phyloP scores from a whole-genome alignment of 2,888 invertebrate species.

The Heliconius ethilla region DNA sequence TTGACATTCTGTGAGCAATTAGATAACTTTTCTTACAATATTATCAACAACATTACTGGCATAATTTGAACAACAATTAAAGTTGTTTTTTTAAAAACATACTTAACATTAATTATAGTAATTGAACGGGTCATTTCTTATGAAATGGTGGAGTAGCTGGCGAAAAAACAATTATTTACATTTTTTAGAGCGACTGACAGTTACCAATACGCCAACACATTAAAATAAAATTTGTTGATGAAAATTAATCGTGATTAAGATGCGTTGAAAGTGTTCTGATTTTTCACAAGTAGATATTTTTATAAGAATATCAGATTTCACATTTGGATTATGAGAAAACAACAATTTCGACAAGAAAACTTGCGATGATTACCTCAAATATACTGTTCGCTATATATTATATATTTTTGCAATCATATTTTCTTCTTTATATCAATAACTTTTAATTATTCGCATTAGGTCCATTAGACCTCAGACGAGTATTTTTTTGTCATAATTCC shows the following conservation, averaged over 20 bases:
- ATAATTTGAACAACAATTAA: constrained; percentile 12
- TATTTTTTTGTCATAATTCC: neutral
- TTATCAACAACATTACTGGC: neutral
- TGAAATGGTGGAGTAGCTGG: neutral
- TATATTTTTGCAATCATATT: no score
- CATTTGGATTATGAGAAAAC: neutral
- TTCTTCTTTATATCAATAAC: neutral
- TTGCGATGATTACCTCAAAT: neutral
- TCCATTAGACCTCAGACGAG: neutral
- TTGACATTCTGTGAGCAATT: neutral
- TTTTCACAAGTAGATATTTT: neutral
- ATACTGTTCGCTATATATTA: neutral
- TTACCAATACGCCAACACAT: constrained; percentile 2
- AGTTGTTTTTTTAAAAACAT: constrained; percentile 2
- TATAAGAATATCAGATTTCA: neutral
- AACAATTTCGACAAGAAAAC: neutral
- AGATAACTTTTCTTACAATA: constrained; percentile 6
- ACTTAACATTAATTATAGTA: constrained; percentile 1
- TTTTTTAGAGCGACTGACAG: constrained; percentile 3
- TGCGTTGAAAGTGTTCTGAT: no score
- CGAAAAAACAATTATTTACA: neutral
- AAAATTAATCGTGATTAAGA: neutral
- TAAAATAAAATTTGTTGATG: constrained; percentile 2
- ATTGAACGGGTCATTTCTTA: constrained; percentile 7
- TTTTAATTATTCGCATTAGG: neutral